phyloP scores from a whole-genome alignment of 2,113 vertebrate genomes.

The Paradoxurus hermaphroditus region DNA sequence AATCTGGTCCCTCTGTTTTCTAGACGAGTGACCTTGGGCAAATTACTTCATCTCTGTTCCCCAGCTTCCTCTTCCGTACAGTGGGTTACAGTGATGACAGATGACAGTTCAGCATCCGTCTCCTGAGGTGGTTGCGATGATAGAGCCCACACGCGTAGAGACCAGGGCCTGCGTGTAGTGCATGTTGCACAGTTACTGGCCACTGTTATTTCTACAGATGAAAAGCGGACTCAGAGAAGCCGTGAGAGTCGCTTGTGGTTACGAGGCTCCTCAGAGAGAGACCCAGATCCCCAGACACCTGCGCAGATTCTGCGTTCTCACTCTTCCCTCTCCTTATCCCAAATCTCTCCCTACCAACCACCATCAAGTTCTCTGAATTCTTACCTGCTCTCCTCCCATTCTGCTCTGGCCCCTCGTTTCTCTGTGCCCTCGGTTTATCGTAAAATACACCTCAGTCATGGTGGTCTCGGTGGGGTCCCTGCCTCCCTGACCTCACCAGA shows the following conservation, averaged over 20 bases:
- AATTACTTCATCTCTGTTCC: background rate
- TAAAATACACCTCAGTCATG: background rate
- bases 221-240: background rate
- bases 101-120: background rate
- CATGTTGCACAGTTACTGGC: background rate
- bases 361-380: background rate
- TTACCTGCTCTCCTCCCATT: accelerated
- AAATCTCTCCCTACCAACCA: background rate
- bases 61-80: background rate
- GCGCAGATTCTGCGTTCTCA: background rate
- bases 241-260: background rate
- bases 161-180: too few relatives aligned
- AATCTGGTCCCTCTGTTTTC: background rate
- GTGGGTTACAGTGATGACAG: background rate
- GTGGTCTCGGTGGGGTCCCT: background rate
- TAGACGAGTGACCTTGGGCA: background rate
- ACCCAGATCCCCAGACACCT: too few relatives aligned
- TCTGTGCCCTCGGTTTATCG: background rate
- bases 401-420: background rate
- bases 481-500: background rate
- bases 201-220: background rate
- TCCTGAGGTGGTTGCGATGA: background rate
- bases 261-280: background rate
- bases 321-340: background rate
- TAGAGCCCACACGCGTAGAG: background rate